Percentiles rank a stretch among this genome's conserved stretches.
These are phyloP conservation scores for Oenanthe melanoleuca DNA, from an alignment of 2,113 vertebrate species.

Conservation along the genomic window DNA sequence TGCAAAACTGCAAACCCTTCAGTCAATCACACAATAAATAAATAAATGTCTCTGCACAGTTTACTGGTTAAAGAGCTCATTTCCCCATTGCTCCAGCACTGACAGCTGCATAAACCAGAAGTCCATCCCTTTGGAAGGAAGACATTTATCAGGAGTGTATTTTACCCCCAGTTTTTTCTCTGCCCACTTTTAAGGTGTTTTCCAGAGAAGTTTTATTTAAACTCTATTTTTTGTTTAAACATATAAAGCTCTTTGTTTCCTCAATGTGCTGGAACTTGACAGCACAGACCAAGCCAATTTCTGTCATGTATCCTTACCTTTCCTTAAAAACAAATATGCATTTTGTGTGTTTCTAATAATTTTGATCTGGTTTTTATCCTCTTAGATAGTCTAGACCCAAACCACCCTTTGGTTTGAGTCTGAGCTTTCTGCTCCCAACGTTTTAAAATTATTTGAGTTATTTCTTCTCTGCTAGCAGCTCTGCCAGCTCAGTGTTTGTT, in stretches of 20 bases:
- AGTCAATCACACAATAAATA: background rate
- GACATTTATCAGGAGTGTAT: background rate
- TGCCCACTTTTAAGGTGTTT: background rate
- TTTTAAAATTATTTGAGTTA: conserved; percentile 37
- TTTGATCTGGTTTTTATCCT: conserved; percentile 33
- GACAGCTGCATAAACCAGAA: background rate
- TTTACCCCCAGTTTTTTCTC: background rate
- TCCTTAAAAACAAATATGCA: background rate
- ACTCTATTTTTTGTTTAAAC: background rate
- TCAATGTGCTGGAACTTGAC: background rate
- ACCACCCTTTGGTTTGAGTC: conserved; percentile 2
- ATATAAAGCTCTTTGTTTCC: background rate
- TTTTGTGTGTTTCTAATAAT: conserved; percentile 25
- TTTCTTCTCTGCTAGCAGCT: conserved; percentile 58
- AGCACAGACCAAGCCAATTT: background rate
- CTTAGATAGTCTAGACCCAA: conserved; percentile 29
- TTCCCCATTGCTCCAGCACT: background rate
- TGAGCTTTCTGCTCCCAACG: background rate
- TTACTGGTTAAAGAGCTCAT: background rate
- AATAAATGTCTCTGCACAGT: background rate
- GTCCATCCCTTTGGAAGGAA: background rate
- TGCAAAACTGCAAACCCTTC: background rate
- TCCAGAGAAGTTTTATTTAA: background rate
- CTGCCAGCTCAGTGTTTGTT: conserved; percentile 60
- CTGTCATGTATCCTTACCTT: background rate